Percentiles rank a stretch among this genome's conserved stretches.
These are phyloP conservation scores for Spea multiplicata DNA, from an alignment of 2,113 vertebrate genomes.

Conservation along the genomic window DNA sequence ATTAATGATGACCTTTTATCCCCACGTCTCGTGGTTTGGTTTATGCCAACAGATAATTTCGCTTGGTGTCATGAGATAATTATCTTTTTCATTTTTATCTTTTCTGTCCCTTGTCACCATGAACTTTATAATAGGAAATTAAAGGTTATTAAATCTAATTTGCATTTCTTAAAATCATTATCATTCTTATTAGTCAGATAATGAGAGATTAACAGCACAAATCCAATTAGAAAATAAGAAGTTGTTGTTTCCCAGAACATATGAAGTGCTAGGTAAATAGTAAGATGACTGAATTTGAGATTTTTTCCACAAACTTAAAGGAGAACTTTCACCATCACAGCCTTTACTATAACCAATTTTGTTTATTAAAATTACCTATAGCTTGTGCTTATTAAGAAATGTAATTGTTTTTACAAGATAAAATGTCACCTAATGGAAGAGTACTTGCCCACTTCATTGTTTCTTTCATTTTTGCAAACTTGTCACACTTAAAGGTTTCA, in stretches of 20 bases:
- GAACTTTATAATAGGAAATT: conserved; percentile 48
- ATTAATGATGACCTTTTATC: conserved; percentile 37
- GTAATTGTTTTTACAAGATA: no score
- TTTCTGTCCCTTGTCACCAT: conserved; percentile 41
- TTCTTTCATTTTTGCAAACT: no score
- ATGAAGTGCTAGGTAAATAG: no score
- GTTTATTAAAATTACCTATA: no score
- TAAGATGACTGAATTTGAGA: no score
- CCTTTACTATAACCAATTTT: no score
- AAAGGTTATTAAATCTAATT: conserved; percentile 46
- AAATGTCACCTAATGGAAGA: neutral
- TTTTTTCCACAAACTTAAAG: no score
- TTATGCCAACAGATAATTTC: conserved; percentile 36
- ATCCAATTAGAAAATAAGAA: neutral
- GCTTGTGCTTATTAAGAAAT: no score
- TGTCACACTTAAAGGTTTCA: no score
- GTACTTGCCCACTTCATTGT: no score
- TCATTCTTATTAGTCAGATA: conserved; percentile 39
- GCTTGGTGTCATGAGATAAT: conserved; percentile 34
- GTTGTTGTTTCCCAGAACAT: neutral
- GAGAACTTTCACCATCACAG: no score
- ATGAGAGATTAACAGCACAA: conserved; percentile 15
- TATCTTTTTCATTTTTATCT: conserved; percentile 45
- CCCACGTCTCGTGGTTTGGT: conserved; percentile 19
- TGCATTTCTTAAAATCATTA: conserved; percentile 47